Conservation (phyloP, 2,888 invertebrate species). For the Graphium colonna region DNA sequence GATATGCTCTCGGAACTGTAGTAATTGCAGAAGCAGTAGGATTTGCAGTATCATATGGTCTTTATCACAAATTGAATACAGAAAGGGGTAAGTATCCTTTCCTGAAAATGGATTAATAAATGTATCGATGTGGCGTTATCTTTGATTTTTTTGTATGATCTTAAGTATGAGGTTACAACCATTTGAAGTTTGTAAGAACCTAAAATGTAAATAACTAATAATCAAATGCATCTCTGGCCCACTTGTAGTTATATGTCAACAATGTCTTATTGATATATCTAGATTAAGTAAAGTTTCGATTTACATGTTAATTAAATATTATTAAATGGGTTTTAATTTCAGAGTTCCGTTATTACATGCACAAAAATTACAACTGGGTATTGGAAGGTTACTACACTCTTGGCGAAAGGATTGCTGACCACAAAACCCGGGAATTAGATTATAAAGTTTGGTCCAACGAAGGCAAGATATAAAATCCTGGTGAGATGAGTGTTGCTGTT, state of each 20-base stretch:
- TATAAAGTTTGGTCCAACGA: slow-evolving; percentile 78
- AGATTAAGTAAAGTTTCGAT: no score
- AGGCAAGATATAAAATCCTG: slow-evolving; percentile 64
- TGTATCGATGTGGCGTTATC: no score
- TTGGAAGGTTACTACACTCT: slow-evolving; percentile 85
- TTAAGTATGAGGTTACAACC: no score
- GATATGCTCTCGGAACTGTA: slow-evolving; percentile 75
- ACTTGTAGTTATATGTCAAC: no score
- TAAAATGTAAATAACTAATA: no score
- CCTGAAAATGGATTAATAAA: background rate
- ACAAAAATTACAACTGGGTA: slow-evolving; percentile 82
- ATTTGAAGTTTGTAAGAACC: no score
- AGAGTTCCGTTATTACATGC: slow-evolving; percentile 86
- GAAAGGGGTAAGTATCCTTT: slow-evolving; percentile 80
- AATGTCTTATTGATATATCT: no score
- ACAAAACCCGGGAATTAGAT: slow-evolving; percentile 76
- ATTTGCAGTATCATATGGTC: slow-evolving; percentile 80
- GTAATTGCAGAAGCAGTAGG: slow-evolving; percentile 80
- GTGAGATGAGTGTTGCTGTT: slow-evolving; percentile 74
- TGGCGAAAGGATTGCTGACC: slow-evolving; percentile 82
- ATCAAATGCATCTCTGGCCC: no score
- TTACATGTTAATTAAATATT: background rate
- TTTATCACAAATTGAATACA: slow-evolving; percentile 85
- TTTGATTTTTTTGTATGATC: no score
- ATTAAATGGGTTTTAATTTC: slow-evolving; percentile 40